Base-by-base conservation (phyloP, 2,888 invertebrate species). In the Melanostoma mellinum region DNA sequence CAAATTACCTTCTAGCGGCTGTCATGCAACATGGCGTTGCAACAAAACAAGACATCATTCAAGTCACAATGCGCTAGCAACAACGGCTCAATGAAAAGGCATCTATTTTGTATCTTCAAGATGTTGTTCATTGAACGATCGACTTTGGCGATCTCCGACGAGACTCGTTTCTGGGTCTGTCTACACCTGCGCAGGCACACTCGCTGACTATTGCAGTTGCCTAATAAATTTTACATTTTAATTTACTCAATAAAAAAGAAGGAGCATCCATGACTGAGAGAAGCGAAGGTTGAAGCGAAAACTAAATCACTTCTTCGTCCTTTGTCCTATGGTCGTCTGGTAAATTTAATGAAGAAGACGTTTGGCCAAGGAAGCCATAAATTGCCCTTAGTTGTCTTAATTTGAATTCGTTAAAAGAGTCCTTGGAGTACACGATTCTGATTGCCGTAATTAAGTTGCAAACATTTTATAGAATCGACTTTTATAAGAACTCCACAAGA, bases 401-500 rank as follows among this genome's bases (percentile, higher is more conserved):
- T n/a, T 32, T 5, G 10, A 60, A 60, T 63, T 38, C 38, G 48
- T 63, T 8, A 30, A 32, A 50, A 20, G 20, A 71, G 65, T 68
- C 68, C 53, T 40, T n/a, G n/a, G 2, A 55, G 58, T 36, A 71
- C 56, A 72, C 61, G 67, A 61, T 55, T 75, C 60, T 56, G 75
- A 79, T 71, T 74, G 74, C 44, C 60, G 75, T 75, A 84, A 84
- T 84, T 84, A 84, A 84, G 79, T 75, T 60, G 74, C 71, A 73
- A 73, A 67, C 75, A 71, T 72, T 75, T 40, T 48, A 30, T 33
- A 38, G 33, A 69, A 44, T 44, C 9, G 58, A 65, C 77, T 77
- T 78, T 82, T 82, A 82, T 78, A 20, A 20, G 52, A 73, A 48
- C 52, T 33, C 35, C 4, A 10, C 46, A 46, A 20, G 20, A 38